Percentiles rank a stretch among this genome's conserved stretches.
Conservation (phyloP, 2,797 vertebrate species). For the Centropyge bicolor region DNA sequence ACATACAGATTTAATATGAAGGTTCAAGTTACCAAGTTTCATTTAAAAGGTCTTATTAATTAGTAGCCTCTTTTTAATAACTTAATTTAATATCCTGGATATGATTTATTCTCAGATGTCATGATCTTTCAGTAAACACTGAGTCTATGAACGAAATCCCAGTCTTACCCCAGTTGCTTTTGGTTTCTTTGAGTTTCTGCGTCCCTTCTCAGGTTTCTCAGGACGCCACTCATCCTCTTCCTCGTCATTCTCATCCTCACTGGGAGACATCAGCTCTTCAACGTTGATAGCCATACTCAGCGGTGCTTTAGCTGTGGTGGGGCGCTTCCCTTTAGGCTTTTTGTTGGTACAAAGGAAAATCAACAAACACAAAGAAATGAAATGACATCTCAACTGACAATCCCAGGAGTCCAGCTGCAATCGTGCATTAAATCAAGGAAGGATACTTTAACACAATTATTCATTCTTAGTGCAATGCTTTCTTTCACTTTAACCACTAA, state of each 20-base stretch:
- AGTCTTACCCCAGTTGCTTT: constrained; percentile 80
- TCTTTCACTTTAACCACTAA: neutral
- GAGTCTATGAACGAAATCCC: neutral
- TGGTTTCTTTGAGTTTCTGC: constrained; percentile 76
- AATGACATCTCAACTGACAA: neutral
- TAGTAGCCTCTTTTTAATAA: neutral
- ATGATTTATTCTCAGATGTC: neutral
- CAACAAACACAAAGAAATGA: neutral
- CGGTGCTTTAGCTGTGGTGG: constrained; percentile 84
- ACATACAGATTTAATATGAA: neutral
- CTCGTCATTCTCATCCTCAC: constrained; percentile 74
- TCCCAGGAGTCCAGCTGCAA: too few relatives aligned
- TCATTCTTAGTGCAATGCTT: neutral
- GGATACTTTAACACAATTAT: neutral
- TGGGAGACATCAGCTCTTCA: constrained; percentile 86
- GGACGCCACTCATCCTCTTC: constrained; percentile 88
- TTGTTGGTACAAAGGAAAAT: neutral
- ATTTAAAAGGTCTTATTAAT: neutral
- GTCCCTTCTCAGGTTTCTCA: constrained; percentile 70
- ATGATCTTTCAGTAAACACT: neutral
- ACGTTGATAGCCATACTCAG: constrained; percentile 72
- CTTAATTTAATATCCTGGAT: neutral
- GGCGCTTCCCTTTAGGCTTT: constrained; percentile 88
- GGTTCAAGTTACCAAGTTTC: neutral
- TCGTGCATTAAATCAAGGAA: neutral